Base-by-base conservation (phyloP, 2,888 invertebrate genomes). In the Agrochola lota region DNA sequence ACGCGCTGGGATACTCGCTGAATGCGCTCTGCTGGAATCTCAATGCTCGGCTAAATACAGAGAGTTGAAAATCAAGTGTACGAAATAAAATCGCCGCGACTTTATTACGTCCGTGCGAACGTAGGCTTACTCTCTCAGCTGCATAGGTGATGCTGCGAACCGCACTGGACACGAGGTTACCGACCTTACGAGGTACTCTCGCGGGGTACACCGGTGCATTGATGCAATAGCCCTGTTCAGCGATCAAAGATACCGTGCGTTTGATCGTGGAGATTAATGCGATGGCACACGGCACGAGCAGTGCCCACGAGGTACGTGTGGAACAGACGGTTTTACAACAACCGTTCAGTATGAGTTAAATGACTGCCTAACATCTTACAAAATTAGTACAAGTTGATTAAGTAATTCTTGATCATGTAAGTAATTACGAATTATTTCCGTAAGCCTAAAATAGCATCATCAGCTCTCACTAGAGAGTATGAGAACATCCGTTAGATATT, bases 91-190 rank as follows among this genome's bases (percentile, higher is more conserved):
- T 35, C 35, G 35, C 35, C 35, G 35, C 35, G 35, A 35, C 4
- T 35, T 35, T 35, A 35, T 35, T 35, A 35, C 35, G 35, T 35
- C 35, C 35, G 35, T 35, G 35, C 35, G 3, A 3, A 35, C 35
- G 35, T 35, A 35, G 35, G 35, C 49, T 17, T 20, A 46, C 15
- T 46, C 17, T 15, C 81, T 73, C 71, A 12, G 62, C 52, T 59
- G 71, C 76, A 71, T 11, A 74, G 83, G 69, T 63, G 66, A 72
- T 30, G 69, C 71, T 81, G 70, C 62, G 66, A 59, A 43, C 52
- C 49, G 60, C 76, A 52, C 77, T 82, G 83, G 77, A 81, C 81
- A 30, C 15, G 64, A n/a, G 81, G 77, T 74, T 82, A 35, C 69
- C 40, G 85, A 81, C 82, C 83, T 64, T 3, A 23, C 40, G 20